Percentiles rank a stretch among this genome's conserved stretches.
Evolutionary conservation across 2,888 invertebrate genomes (phyloP).

Genomic region (Drosophila setosimentum): DNA sequence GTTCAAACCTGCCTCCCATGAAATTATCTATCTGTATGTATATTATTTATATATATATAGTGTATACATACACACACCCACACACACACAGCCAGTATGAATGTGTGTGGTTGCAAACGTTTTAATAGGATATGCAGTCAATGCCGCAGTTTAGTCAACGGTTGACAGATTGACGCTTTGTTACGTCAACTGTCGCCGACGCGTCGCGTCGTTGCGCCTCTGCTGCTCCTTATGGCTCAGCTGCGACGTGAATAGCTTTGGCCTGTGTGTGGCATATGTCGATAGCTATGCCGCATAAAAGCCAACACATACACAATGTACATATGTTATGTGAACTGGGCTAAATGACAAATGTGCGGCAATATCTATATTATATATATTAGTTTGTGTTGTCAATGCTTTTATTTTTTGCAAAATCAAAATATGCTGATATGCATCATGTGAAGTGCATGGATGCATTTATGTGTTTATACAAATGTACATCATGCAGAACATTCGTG

Average conservation of each 20-base stretch:
- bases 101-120: not conserved
- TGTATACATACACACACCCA: not conserved
- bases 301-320: not conserved
- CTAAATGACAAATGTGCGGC: slow-evolving; percentile 30
- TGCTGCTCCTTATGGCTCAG: slow-evolving; percentile 4
- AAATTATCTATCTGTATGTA: not conserved
- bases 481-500: not conserved
- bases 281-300: not conserved
- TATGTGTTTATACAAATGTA: not conserved
- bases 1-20: not conserved
- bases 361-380: slow-evolving; percentile 16
- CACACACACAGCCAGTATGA: not conserved
- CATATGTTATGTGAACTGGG: slow-evolving; percentile 13
- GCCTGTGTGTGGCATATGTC: slow-evolving; percentile 3
- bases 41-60: not conserved
- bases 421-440: not conserved
- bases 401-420: slow-evolving; percentile 8
- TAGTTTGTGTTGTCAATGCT: not conserved
- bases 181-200: slow-evolving; percentile 1
- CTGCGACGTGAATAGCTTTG: slow-evolving; percentile 10
- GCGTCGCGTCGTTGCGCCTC: not conserved
- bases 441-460: not conserved
- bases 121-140: slow-evolving; percentile 3
- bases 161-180: slow-evolving; percentile 29
- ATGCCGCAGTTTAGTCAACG: slow-evolving; percentile 7